phyloP scores from a whole-genome alignment of 2,113 vertebrate genomes.

The Neodontobutis hainanensis region DNA sequence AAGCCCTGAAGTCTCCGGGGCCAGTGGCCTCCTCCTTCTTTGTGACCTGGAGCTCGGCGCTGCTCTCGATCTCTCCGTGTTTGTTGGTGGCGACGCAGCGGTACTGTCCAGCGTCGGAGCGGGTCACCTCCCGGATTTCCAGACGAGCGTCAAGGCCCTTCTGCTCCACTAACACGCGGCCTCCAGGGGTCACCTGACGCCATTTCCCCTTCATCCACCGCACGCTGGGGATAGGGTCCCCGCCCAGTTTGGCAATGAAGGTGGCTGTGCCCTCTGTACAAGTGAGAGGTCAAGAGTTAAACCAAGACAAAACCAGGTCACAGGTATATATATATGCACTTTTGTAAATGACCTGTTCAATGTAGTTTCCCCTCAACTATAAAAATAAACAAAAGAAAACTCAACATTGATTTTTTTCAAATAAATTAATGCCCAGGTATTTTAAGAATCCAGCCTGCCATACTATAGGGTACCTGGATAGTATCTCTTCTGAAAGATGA shows the following conservation, averaged over 20 bases:
- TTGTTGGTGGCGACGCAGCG: constrained; percentile 92
- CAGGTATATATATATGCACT: no score
- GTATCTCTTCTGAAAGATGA: neutral
- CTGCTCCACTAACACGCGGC: constrained; percentile 88
- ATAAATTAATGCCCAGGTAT: neutral
- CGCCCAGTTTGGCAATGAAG: constrained; percentile 94
- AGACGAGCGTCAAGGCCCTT: constrained; percentile 91
- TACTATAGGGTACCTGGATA: neutral
- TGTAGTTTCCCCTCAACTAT: no score
- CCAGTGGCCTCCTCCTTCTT: constrained; percentile 84
- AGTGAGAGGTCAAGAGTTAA: neutral
- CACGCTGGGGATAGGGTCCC: constrained; percentile 94
- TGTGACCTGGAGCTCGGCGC: constrained; percentile 85
- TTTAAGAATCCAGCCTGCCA: neutral
- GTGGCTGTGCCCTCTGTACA: constrained; percentile 87
- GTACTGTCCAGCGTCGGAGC: constrained; percentile 93
- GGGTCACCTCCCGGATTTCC: constrained; percentile 90
- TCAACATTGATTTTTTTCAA: no score
- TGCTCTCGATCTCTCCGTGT: constrained; percentile 93
- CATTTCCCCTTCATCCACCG: constrained; percentile 99
- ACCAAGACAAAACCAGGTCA: neutral
- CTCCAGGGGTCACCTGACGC: constrained; percentile 93
- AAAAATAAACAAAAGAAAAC: no score
- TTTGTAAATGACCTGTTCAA: no score
- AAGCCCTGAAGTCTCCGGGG: constrained; percentile 85